Base-by-base conservation (phyloP, 2,888 invertebrate genomes). In the Lampropteryx suffumata region DNA sequence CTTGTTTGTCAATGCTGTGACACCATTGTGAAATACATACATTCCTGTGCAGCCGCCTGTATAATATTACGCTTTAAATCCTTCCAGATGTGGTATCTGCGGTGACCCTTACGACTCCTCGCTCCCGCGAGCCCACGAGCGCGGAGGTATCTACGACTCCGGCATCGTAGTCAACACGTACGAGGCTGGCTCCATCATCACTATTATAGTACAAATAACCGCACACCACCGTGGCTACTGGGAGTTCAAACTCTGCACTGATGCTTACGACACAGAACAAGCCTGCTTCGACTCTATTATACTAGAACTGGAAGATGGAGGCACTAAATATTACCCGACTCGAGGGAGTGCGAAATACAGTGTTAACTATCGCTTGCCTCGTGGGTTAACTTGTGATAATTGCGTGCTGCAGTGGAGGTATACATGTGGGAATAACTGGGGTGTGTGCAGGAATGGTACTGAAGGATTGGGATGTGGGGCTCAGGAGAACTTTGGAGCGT, bases 331-430 rank as follows among this genome's bases (percentile, higher is more conserved):
- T 71, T 95, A 94, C 71, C 95, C 95, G 0, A 92, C 92, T 24
- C 1, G 37, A n/a, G 94, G 94, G 50, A 94, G 93, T 55, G 92
- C 91, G 37, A 92, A 94, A 11, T 96, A 95, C 70, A 92, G 94
- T 57, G 92, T 94, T 32, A 92, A 91, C 40, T 93, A 94, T 57
- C 88, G 91, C 45, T 81, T 95, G 0, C 93, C 91, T 0, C 29
- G 79, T 27, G 93, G 92, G 9, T 67, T 96, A 3, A 91, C 92
- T 7, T 97, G 97, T 69, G 90, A 92, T 0, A 95, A 95, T 69
- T 97, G 97, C 69, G 93, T 97, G 0, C 85, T 97, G 0, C 97
- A 97, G 68, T 97, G 97, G 97, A 92, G 93, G 61, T 97, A 97
- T 71, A 91, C 94, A 4, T 96, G 96, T 30, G 96, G 95, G 0